These are phyloP conservation scores for Rhopalosiphum nymphaeae DNA, from an alignment of 2,888 invertebrate species.

Conservation along the genomic window DNA sequence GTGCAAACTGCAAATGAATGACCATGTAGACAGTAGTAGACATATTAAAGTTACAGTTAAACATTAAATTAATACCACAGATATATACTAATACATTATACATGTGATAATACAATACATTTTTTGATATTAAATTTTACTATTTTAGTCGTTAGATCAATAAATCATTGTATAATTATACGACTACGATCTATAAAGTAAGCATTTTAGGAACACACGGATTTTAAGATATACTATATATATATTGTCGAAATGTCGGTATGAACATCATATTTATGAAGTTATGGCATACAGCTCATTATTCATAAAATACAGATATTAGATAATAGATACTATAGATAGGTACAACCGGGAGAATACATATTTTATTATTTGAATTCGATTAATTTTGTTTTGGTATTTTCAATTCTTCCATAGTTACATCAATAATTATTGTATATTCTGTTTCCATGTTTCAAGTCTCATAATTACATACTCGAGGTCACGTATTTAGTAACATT, in stretches of 20 bases:
- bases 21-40: too few relatives aligned
- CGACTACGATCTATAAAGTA: slow-evolving; percentile 63
- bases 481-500: not conserved
- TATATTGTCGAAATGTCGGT: not conserved
- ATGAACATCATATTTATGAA: slow-evolving; percentile 41
- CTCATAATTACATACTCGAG: not conserved
- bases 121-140: too few relatives aligned
- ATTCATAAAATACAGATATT: not conserved
- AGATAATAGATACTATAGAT: not conserved
- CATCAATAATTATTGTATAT: not conserved
- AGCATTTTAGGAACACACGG: slow-evolving; percentile 70
- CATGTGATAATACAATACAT: too few relatives aligned
- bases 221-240: not conserved
- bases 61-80: too few relatives aligned
- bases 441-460: not conserved
- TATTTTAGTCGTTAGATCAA: not conserved
- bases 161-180: not conserved
- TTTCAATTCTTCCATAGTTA: slow-evolving; percentile 2
- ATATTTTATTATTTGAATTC: not conserved
- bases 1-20: too few relatives aligned
- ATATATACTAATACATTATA: too few relatives aligned
- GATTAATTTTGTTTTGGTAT: not conserved
- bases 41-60: too few relatives aligned
- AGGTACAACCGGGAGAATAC: not conserved
- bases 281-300: not conserved